Evolutionary conservation across 2,113 vertebrate species (phyloP).

Genomic region (Elachura formosa): DNA sequence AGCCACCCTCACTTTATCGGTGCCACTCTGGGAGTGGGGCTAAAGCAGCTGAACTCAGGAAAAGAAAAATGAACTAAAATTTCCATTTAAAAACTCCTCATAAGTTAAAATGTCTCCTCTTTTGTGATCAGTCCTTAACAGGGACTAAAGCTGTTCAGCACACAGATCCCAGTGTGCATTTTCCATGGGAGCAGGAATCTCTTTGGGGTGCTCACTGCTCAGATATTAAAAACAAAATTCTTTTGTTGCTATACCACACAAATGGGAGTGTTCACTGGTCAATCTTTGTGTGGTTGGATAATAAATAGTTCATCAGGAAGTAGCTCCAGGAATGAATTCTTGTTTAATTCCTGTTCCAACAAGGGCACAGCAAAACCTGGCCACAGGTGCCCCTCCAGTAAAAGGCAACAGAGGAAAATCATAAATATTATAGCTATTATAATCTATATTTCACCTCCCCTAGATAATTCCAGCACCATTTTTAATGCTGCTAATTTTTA

Average conservation of each 20-base stretch:
- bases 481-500: neutral
- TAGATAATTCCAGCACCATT: neutral
- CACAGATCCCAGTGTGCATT: neutral
- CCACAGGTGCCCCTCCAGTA: neutral
- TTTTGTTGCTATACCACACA: fast-evolving
- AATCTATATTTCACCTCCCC: neutral
- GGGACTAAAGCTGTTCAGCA: neutral
- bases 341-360: neutral
- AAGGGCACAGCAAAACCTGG: neutral
- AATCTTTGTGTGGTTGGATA: neutral
- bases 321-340: neutral
- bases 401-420: neutral
- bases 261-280: neutral
- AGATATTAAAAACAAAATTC: neutral
- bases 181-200: neutral
- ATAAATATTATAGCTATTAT: neutral
- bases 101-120: neutral
- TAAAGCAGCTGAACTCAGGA: neutral
- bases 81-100: neutral
- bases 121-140: neutral
- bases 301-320: neutral
- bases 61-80: neutral
- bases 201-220: neutral
- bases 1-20: neutral
- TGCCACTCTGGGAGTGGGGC: no score